phyloP scores from a whole-genome alignment of 2,888 invertebrate genomes.

The Agonopterix heracliana region DNA sequence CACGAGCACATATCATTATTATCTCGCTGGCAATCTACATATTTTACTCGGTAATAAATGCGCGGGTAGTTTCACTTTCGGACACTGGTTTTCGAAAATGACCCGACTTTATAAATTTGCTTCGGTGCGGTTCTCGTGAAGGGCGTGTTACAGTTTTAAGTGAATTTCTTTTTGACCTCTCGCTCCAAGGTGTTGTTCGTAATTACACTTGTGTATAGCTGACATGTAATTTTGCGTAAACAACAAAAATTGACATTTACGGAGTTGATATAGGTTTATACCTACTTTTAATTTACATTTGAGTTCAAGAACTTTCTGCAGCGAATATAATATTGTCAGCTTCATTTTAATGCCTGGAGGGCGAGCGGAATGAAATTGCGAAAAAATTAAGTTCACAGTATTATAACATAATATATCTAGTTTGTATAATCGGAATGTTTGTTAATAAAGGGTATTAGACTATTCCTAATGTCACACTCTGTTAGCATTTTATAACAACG shows the following conservation, averaged over 20 bases:
- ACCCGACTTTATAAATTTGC: constrained; percentile 66
- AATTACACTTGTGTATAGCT: constrained; percentile 51
- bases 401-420: too few relatives aligned
- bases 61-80: constrained; percentile 73
- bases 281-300: too few relatives aligned
- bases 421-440: too few relatives aligned
- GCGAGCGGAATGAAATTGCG: too few relatives aligned
- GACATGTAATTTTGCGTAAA: constrained; percentile 64
- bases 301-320: too few relatives aligned
- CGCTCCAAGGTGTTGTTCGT: constrained; percentile 65
- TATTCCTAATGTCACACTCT: too few relatives aligned
- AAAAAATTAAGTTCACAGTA: too few relatives aligned
- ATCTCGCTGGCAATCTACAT: constrained; percentile 74
- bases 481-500: too few relatives aligned
- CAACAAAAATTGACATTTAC: constrained; percentile 64
- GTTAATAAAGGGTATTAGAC: too few relatives aligned
- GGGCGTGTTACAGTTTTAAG: constrained; percentile 74
- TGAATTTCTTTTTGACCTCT: constrained; percentile 76
- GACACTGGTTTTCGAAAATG: constrained; percentile 74
- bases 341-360: too few relatives aligned
- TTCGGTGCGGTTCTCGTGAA: constrained; percentile 52
- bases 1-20: constrained; percentile 77
- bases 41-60: constrained; percentile 75
- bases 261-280: constrained; percentile 14
- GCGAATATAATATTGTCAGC: too few relatives aligned